Base-by-base conservation (phyloP, 2,888 invertebrate genomes). In the Plagodis pulveraria region DNA sequence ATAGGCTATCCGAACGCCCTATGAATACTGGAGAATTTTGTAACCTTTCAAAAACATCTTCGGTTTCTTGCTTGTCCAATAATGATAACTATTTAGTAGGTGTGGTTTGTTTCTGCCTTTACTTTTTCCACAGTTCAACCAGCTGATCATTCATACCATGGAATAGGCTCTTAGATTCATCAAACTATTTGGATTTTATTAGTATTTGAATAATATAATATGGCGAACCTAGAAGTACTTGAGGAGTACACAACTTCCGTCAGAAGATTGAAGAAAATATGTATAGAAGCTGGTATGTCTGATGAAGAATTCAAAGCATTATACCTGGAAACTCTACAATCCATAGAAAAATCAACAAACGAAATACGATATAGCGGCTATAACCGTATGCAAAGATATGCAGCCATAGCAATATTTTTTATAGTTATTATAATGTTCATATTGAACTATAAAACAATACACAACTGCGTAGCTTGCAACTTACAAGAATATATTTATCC, bases 401-500 rank as follows among this genome's bases (percentile, higher is more conserved):
- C 32, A 5, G 11, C 12, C n/a, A 10, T 52, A 34, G 10, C 55
- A 40, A 22, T 58, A 32, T 44, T 50, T 40, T 77, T 50, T 22
- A n/a, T 74, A 60, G 12, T 83, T 46, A 50, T 84, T 36, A 48
- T 80, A 44, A 73, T 71, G 53, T 69, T 76, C 33, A 66, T 76
- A 7, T 32, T 93, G 69, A 93, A 95, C 72, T 94, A 94, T 75
- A 95, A 94, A 76, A 92, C 94, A 32, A 94, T 96, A 9, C 95
- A 95, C 63, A 95, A 94, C 79, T 93, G 94, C 69, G 85, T 96
- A 66, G 86, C 96, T 68, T 94, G 96, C 80, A 95, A 96, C 84
- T 91, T 96, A 33, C 97, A 97, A 84, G 96, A 96, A 59, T 95
- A 95, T 72, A 96, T 97, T 70, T 97, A 97, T 89, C 97, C 97